Evolutionary conservation across 2,113 vertebrate genomes (phyloP), one percentile per base, ranked within the genome.

Genomic region (Misgurnus mizolepis): DNA sequence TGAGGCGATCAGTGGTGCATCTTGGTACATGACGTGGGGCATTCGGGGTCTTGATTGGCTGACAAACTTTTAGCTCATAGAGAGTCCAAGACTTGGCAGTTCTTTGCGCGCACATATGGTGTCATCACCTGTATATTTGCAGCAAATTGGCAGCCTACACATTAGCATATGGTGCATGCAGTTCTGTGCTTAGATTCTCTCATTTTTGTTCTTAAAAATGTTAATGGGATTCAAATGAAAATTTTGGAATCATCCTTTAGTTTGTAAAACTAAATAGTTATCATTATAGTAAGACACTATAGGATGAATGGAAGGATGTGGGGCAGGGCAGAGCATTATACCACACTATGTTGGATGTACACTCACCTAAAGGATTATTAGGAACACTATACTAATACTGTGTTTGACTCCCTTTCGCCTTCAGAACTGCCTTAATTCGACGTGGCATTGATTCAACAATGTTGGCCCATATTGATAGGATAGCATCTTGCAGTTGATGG

Each of bases 71-170:
- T 86, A 81, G 83, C 80, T 68, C 60, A 17, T 66, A 39, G 14
- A 75, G 67, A 7, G 61, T 60, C 73, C 75, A 49, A 72, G 67
- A 79, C 85, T 85, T 90, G 89, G 89, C 89, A 84, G 14, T 76
- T 87, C 80, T 82, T 80, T 67, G 87, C 69, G 77, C 83, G 84
- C 89, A 86, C 93, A 92, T 92, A 91, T 91, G 92, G 89, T 78
- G 89, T 79, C 84, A 67, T 92, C 91, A 92, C 92, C 92, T 93
- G 89, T 88, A 87, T 86, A 83, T 89, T 89, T 86, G 87, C 70
- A 17, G 86, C 76, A 87, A 88, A 88, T 83, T 92, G 92, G 90
- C 91, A 89, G 70, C 40, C 41, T 17, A 40, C 49, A 75, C 61
- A 67, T 14, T 76, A 87, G 86, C 92, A 93, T 92, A 92, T 91